Evolutionary conservation across 2,113 vertebrate genomes (phyloP).

Genomic region (Pogona vitticeps): DNA sequence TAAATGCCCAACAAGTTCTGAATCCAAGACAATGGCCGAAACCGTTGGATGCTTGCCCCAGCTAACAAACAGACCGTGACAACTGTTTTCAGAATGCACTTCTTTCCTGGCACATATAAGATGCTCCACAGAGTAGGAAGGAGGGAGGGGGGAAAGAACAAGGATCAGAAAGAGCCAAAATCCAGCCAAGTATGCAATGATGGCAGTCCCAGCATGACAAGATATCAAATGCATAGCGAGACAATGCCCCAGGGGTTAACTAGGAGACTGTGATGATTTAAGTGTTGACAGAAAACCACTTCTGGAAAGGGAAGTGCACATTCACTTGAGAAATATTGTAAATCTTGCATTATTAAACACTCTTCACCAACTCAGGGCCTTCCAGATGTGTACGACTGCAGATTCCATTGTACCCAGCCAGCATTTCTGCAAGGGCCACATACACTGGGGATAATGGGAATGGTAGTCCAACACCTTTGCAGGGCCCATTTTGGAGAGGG

Average conservation of each 20-base stretch:
- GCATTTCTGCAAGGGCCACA: too few relatives aligned
- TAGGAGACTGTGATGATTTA: not conserved
- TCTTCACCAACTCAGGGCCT: not conserved
- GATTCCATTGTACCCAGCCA: too few relatives aligned
- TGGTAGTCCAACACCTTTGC: not conserved
- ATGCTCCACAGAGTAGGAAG: not conserved
- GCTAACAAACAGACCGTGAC: too few relatives aligned
- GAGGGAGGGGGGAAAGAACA: not conserved
- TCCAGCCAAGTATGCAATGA: not conserved
- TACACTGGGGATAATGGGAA: not conserved
- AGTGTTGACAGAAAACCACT: not conserved
- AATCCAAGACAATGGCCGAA: not conserved
- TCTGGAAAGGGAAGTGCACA: not conserved
- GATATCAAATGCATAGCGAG: not conserved
- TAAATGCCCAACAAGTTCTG: not conserved
- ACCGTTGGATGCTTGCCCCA: not conserved
- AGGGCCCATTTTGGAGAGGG: not conserved
- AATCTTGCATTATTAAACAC: not conserved
- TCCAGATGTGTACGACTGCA: too few relatives aligned
- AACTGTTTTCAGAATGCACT: not conserved
- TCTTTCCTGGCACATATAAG: not conserved
- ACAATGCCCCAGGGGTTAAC: not conserved
- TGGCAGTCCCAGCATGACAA: not conserved
- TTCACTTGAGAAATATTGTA: not conserved
- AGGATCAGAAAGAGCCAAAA: not conserved